Evolutionary conservation across 2,888 invertebrate genomes (phyloP), one percentile per base, ranked within the genome.

Genomic region (Operophtera brumata): DNA sequence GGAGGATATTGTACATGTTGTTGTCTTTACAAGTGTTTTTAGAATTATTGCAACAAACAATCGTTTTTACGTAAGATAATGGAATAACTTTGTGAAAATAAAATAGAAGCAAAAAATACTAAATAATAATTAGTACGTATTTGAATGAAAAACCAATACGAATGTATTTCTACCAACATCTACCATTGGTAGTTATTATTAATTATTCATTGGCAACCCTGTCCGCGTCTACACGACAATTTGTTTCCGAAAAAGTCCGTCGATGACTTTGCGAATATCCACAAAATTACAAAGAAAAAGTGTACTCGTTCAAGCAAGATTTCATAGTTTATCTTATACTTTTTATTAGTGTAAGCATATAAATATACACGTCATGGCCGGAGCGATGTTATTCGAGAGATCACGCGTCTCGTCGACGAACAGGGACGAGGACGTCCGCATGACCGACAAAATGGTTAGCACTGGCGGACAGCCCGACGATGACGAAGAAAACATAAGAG

Each of bases 401-500:
- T 93, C 95, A 80, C 94, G 94, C 90, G 93, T 95, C 69, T 92
- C 94, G 65, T 92, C 92, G 80, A 93, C 93, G 66, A 94, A 93
- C 90, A 93, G 94, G 74, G 94, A 95, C 83, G 94, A 95, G 83
- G 93, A 94, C 80, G 93, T 94, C 78, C 92, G 93, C 75, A 91
- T 94, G 74, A 91, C 94, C 63, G 94, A 94, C 86, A 94, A 95
- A 91, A 94, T 95, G 79, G 94, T 94, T 69, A 93, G 94, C 70
- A 94, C 94, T 76, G 94, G 94, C 73, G 94, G 95, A 71, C 89
- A 93, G 48, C 92, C 93, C 68, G 94, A 94, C 73, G 95, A 95
- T 80, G 96, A 97, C 84, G 97, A 98, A 78, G 97, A 97, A 78
- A 94, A 94, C 69, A 96, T 98, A 80, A 94, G 96, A 69, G 93